These are phyloP conservation scores for Calameuta filiformis DNA, from an alignment of 2,888 invertebrate genomes.

Conservation along the genomic window DNA sequence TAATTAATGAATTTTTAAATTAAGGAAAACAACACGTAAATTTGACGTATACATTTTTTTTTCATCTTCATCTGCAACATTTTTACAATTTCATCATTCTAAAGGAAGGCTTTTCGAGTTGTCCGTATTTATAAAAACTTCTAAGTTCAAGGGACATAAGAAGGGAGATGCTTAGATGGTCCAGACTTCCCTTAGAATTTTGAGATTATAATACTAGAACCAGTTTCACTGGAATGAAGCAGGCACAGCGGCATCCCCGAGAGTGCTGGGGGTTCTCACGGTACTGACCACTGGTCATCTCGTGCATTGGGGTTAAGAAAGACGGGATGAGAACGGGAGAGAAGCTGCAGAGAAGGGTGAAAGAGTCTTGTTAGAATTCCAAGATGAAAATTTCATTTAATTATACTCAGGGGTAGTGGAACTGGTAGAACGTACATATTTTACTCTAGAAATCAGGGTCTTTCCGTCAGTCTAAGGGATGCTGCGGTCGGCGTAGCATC, in stretches of 20 bases:
- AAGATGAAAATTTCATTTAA: conserved; percentile 45
- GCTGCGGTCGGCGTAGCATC: conserved; percentile 54
- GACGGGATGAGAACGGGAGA: not conserved
- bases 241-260: not conserved
- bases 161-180: not conserved
- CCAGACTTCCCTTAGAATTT: not conserved
- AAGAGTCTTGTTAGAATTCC: conserved; percentile 25
- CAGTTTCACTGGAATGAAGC: not conserved
- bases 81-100: not conserved
- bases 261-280: conserved; percentile 57
- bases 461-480: conserved; percentile 54
- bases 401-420: conserved; percentile 33
- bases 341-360: not conserved
- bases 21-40: not conserved
- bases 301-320: conserved; percentile 18
- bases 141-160: not conserved
- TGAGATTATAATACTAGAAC: not conserved
- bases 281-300: conserved; percentile 47
- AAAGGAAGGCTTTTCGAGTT: not conserved
- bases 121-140: not conserved
- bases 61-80: not conserved
- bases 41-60: not conserved
- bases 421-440: conserved; percentile 47
- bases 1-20: not conserved
- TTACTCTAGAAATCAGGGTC: conserved; percentile 36